Conservation (phyloP, 2,888 invertebrate species). For the Geophilus truncorum region DNA sequence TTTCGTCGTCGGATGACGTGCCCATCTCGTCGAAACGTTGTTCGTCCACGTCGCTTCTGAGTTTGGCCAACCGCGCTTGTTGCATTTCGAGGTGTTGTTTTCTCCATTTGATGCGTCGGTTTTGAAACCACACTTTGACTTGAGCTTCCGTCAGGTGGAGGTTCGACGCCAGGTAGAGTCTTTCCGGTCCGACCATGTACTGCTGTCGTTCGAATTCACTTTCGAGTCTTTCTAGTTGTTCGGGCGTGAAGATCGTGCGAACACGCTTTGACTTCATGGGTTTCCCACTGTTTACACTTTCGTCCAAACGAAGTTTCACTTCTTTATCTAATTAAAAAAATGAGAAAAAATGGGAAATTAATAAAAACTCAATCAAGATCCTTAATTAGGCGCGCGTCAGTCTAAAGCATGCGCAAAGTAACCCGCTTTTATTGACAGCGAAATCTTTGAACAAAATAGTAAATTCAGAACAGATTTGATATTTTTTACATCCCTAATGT, state of each 20-base stretch:
- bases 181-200: slow-evolving; percentile 96
- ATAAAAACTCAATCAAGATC: not conserved
- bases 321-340: not conserved
- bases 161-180: slow-evolving; percentile 83
- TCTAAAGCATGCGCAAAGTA: not conserved
- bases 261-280: slow-evolving; percentile 72
- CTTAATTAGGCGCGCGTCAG: not conserved
- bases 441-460: too few species aligned
- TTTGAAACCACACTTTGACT: slow-evolving; percentile 91
- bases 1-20: slow-evolving; percentile 22
- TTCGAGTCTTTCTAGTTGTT: slow-evolving; percentile 87
- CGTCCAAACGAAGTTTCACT: not conserved
- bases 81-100: slow-evolving; percentile 91
- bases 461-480: too few species aligned
- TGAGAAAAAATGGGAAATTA: not conserved
- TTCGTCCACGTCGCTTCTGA: slow-evolving; percentile 48
- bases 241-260: slow-evolving; percentile 93
- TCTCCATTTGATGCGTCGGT: slow-evolving; percentile 90
- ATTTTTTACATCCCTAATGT: too few species aligned
- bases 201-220: slow-evolving; percentile 93
- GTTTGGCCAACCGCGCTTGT: slow-evolving; percentile 71
- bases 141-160: slow-evolving; percentile 82
- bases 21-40: slow-evolving; percentile 42
- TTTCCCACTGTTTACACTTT: not conserved
- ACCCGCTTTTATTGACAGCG: not conserved